Conservation (phyloP, 2,888 invertebrate species). For the Eulithis testata region DNA sequence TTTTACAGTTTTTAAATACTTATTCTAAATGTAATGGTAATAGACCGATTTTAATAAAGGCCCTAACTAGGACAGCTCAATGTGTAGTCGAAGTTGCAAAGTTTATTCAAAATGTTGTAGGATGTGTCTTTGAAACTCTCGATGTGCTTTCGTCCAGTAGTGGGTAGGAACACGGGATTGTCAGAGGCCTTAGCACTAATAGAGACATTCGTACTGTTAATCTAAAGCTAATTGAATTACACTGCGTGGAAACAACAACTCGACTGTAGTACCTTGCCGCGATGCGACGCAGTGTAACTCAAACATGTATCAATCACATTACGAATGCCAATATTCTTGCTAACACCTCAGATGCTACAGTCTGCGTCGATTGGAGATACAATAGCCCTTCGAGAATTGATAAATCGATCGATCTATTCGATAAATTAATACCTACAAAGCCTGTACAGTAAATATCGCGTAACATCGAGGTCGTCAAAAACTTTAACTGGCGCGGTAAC, state of each 20-base stretch:
- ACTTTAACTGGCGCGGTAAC: too few relatives aligned
- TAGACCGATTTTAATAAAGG: slow-evolving; percentile 61
- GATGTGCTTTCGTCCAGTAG: slow-evolving; percentile 83
- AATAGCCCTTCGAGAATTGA: slow-evolving; percentile 17
- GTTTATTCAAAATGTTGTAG: slow-evolving; percentile 76
- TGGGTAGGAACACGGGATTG: slow-evolving; percentile 44
- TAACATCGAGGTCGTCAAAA: too few relatives aligned
- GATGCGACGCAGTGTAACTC: background rate
- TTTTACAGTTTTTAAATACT: slow-evolving; percentile 60
- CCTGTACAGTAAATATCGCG: too few relatives aligned
- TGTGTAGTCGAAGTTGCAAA: slow-evolving; percentile 74
- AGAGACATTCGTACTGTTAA: too few relatives aligned
- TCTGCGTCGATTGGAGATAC: slow-evolving; percentile 36
- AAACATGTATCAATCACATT: background rate
- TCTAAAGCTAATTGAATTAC: background rate
- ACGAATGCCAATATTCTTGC: too few relatives aligned
- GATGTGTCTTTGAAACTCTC: slow-evolving; percentile 81
- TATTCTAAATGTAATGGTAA: slow-evolving; percentile 54
- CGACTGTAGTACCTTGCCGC: background rate
- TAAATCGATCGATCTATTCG: background rate
- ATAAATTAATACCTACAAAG: background rate
- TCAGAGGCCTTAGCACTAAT: background rate
- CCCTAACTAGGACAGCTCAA: slow-evolving; percentile 80
- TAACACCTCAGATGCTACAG: slow-evolving; percentile 4
- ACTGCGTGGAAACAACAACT: background rate